These are phyloP conservation scores for Uropetala carovei DNA, from an alignment of 2,888 invertebrate species.

Conservation along the genomic window DNA sequence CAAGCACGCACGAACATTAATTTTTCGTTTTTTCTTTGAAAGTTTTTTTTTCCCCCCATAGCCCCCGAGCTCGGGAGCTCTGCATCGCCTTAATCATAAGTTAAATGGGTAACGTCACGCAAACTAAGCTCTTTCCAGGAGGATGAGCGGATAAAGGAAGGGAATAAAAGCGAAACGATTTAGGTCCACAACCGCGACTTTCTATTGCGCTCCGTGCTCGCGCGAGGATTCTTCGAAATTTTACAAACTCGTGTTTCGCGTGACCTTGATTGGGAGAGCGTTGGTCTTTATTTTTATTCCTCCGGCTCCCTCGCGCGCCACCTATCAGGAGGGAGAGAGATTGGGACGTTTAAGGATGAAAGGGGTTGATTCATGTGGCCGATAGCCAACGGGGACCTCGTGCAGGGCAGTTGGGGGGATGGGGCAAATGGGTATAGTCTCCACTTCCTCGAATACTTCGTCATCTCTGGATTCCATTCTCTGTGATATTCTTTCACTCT, in stretches of 20 bases:
- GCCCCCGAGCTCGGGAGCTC: too few relatives aligned
- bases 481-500: neutral
- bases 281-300: neutral
- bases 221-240: neutral
- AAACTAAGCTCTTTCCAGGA: neutral
- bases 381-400: neutral
- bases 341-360: neutral
- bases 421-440: neutral
- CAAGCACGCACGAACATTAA: too few relatives aligned
- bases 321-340: neutral
- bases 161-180: neutral
- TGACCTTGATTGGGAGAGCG: neutral
- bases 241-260: neutral
- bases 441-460: conserved; percentile 33
- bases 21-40: too few relatives aligned
- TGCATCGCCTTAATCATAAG: too few relatives aligned
- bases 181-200: neutral
- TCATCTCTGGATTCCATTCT: neutral
- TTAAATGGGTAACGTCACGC: neutral
- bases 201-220: neutral
- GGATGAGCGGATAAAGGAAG: neutral
- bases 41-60: too few relatives aligned
- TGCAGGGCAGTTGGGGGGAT: neutral
- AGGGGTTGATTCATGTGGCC: conserved; percentile 14
- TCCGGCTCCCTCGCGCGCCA: neutral